Conservation (phyloP, 2,797 vertebrate species). For the Pangasius mekongensis region DNA sequence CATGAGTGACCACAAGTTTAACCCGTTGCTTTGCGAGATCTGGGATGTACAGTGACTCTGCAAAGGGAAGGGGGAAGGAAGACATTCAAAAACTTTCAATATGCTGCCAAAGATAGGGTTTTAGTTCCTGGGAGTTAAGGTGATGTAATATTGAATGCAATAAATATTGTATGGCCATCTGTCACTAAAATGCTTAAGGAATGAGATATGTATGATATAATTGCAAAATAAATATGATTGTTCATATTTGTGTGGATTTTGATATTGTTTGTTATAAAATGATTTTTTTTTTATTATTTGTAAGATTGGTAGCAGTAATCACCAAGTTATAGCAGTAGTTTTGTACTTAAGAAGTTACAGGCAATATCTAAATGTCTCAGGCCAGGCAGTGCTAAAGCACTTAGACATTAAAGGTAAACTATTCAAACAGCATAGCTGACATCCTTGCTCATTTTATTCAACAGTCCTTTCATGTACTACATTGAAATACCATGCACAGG, state of each 20-base stretch:
- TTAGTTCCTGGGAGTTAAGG: constrained; percentile 9
- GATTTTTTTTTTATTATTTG: not conserved
- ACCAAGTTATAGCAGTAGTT: not conserved
- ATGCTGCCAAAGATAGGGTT: not conserved
- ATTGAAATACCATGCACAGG: not conserved
- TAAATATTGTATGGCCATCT: not conserved
- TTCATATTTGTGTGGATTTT: constrained; percentile 1
- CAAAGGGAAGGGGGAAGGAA: not conserved
- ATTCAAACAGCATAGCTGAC: not conserved
- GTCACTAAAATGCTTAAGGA: not conserved
- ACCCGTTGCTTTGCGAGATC: constrained; percentile 96
- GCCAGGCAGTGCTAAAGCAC: not conserved
- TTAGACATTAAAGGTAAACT: not conserved
- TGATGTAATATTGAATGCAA: constrained; percentile 12
- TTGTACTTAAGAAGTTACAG: not conserved
- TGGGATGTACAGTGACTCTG: constrained; percentile 93
- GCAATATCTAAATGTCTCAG: not conserved
- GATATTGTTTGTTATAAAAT: not conserved
- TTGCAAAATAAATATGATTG: constrained; percentile 22
- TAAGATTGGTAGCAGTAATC: not conserved
- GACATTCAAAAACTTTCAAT: constrained; percentile 28
- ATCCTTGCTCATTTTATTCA: not conserved
- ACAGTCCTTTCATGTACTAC: not conserved
- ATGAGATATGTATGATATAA: constrained; percentile 10
- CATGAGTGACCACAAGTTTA: constrained; percentile 93